Evolutionary conservation across 1,140 invertebrate genomes (phyloP).

Genomic region (Planococcus citri): DNA sequence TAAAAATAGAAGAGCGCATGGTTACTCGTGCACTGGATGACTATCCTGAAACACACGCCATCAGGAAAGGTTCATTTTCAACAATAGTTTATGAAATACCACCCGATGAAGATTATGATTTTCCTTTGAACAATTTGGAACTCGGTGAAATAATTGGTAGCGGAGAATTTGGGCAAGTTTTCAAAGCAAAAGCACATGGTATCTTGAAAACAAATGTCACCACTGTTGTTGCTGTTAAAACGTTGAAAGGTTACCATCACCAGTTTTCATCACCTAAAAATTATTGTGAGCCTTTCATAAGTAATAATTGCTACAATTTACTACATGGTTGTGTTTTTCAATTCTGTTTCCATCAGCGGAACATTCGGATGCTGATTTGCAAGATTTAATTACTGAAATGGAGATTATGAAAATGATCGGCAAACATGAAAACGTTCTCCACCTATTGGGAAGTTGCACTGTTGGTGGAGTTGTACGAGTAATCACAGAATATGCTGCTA

Average conservation of each 20-base stretch:
- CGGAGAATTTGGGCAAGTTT: slow-evolving; percentile 89
- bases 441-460: slow-evolving; percentile 90
- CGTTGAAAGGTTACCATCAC: slow-evolving; percentile 95
- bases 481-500: slow-evolving; percentile 89
- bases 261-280: too few species aligned
- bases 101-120: slow-evolving; percentile 82
- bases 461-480: slow-evolving; percentile 88
- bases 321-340: too few species aligned
- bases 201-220: slow-evolving; percentile 52
- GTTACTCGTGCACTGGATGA: too few species aligned
- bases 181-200: slow-evolving; percentile 66
- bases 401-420: slow-evolving; percentile 99
- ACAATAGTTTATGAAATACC: slow-evolving; percentile 91
- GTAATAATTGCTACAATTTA: too few species aligned
- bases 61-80: slow-evolving; percentile 29
- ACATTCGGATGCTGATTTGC: slow-evolving; percentile 92
- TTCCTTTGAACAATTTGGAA: slow-evolving; percentile 58
- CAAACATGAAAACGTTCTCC: slow-evolving; percentile 96
- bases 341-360: too few species aligned
- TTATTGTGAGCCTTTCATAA: too few species aligned
- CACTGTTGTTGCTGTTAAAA: slow-evolving; percentile 89
- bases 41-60: too few species aligned
- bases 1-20: too few species aligned
- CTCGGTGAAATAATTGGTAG: slow-evolving; percentile 77
- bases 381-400: slow-evolving; percentile 94